Percentiles rank a stretch among this genome's conserved stretches.
These are phyloP conservation scores for Scomber japonicus DNA, from an alignment of 2,113 vertebrate genomes.

Conservation along the genomic window DNA sequence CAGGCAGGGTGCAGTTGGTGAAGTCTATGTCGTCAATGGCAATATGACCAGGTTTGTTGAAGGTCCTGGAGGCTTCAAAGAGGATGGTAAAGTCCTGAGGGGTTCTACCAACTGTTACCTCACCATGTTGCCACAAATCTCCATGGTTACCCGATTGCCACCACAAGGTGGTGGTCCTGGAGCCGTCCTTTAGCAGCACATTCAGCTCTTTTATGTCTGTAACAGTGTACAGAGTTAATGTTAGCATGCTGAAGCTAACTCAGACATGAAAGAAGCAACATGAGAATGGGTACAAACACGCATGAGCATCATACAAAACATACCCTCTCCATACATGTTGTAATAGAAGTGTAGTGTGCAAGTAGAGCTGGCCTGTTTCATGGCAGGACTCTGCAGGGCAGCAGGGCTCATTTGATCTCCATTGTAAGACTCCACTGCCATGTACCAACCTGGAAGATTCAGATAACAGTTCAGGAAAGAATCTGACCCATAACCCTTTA, in stretches of 20 bases:
- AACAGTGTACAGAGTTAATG: background rate
- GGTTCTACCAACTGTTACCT: slow-evolving; percentile 72
- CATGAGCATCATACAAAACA: slow-evolving; percentile 7
- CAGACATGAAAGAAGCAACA: background rate
- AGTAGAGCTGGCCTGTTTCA: slow-evolving; percentile 73
- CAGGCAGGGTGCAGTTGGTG: slow-evolving; percentile 78
- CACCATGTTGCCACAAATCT: slow-evolving; percentile 70
- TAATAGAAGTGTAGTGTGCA: slow-evolving; percentile 83
- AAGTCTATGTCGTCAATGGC: slow-evolving; percentile 82
- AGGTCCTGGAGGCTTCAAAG: slow-evolving; percentile 79
- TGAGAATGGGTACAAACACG: background rate
- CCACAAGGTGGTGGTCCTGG: slow-evolving; percentile 75
- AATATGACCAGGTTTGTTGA: slow-evolving; percentile 71
- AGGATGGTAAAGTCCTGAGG: slow-evolving; percentile 76
- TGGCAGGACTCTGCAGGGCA: slow-evolving; percentile 74
- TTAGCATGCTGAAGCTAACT: background rate
- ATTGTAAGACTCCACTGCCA: slow-evolving; percentile 68
- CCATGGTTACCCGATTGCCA: slow-evolving; percentile 73
- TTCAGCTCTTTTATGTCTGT: slow-evolving; percentile 73
- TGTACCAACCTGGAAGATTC: slow-evolving; percentile 79
- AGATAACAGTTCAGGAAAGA: background rate
- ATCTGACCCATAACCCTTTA: background rate
- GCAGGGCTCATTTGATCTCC: slow-evolving; percentile 74
- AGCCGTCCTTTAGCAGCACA: slow-evolving; percentile 68
- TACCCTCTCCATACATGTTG: slow-evolving; percentile 81